These are phyloP conservation scores for Atrina japonica DNA, from an alignment of 2,888 invertebrate species.

Conservation along the genomic window DNA sequence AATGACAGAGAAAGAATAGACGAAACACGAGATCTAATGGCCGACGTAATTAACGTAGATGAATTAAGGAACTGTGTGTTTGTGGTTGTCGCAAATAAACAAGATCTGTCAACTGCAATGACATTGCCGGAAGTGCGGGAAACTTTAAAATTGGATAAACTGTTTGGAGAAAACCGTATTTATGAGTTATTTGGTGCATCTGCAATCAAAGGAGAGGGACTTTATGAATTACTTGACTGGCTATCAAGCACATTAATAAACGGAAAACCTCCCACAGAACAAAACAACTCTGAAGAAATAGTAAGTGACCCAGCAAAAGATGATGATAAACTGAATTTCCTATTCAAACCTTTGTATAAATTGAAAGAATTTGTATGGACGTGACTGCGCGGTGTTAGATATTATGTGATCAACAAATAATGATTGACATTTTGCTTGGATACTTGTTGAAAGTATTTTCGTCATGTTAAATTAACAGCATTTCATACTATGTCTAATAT, in stretches of 20 bases:
- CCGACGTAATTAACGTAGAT: constrained; percentile 35
- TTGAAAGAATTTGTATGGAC: too few species aligned
- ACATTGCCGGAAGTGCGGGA: constrained; percentile 47
- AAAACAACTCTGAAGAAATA: not conserved
- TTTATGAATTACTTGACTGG: constrained; percentile 55
- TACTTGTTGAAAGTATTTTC: too few species aligned
- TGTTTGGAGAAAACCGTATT: not conserved
- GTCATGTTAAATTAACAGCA: too few species aligned
- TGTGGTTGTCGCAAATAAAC: constrained; percentile 63
- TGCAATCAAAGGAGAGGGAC: constrained; percentile 44
- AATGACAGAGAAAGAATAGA: constrained; percentile 47
- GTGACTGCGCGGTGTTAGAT: too few species aligned
- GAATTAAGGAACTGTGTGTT: constrained; percentile 49
- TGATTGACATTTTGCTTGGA: too few species aligned
- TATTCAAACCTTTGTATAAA: not conserved
- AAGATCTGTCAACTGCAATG: constrained; percentile 56
- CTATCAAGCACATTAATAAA: constrained; percentile 9
- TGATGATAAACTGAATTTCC: not conserved
- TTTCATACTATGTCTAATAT: too few species aligned
- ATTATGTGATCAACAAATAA: too few species aligned
- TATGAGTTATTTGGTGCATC: constrained; percentile 48
- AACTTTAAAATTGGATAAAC: constrained; percentile 29
- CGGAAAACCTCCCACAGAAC: too few species aligned
- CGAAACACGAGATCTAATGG: constrained; percentile 52
- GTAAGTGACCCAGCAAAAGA: not conserved